phyloP scores from a whole-genome alignment of 2,113 vertebrate genomes.

The Petroica traversi region DNA sequence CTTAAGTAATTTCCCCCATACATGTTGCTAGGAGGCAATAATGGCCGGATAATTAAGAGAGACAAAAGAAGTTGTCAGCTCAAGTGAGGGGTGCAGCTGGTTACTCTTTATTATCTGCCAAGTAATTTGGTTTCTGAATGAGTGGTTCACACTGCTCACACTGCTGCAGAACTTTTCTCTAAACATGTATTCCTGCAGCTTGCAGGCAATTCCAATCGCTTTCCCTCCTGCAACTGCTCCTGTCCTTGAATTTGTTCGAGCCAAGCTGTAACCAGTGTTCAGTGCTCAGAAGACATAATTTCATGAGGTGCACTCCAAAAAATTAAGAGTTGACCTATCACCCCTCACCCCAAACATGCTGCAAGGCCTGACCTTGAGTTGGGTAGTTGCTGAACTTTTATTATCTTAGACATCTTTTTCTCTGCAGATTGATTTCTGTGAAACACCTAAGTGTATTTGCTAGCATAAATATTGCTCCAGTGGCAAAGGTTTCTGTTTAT shows the following conservation, averaged over 20 bases:
- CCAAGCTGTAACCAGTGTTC: accelerated
- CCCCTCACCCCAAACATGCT: not conserved
- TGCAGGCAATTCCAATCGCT: not conserved
- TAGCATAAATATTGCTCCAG: constrained; percentile 30
- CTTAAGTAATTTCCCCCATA: too few relatives aligned
- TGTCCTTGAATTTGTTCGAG: not conserved
- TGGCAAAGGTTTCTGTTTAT: constrained; percentile 45
- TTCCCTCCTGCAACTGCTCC: not conserved
- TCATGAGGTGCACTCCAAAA: not conserved
- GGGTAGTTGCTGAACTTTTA: not conserved
- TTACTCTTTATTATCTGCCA: not conserved
- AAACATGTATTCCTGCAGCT: not conserved
- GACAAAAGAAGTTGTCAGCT: too few relatives aligned
- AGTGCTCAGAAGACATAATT: accelerated
- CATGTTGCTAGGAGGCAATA: too few relatives aligned
- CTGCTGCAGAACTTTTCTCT: not conserved
- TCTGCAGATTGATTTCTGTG: constrained; percentile 48
- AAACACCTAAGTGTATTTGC: constrained; percentile 2
- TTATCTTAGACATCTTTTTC: not conserved
- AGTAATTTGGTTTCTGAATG: not conserved
- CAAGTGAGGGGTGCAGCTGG: too few relatives aligned
- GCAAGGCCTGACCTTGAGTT: not conserved
- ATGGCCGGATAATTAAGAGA: too few relatives aligned
- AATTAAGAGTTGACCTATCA: not conserved
- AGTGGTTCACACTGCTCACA: not conserved